These are phyloP conservation scores for Brachymystax lenok DNA, from an alignment of 2,797 vertebrate species.

Conservation along the genomic window DNA sequence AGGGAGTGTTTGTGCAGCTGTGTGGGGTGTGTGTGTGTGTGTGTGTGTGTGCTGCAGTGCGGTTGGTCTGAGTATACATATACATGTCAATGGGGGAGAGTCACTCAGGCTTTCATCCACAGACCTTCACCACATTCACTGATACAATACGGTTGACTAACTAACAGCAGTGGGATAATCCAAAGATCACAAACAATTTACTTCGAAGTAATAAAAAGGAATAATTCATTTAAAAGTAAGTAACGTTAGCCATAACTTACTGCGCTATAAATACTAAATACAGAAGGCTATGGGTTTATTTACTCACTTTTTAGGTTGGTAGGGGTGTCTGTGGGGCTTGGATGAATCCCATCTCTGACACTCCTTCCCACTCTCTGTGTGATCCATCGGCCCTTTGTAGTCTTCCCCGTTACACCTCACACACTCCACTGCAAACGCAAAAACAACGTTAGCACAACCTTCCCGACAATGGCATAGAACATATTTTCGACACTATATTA, in stretches of 20 bases:
- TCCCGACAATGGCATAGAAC: background rate
- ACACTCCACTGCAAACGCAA: conserved; percentile 83
- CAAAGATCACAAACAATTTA: background rate
- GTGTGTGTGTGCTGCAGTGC: conserved; percentile 14
- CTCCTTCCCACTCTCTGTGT: conserved; percentile 89
- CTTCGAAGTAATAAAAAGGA: background rate
- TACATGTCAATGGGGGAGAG: background rate
- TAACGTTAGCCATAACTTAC: background rate
- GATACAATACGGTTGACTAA: background rate
- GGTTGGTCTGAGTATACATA: background rate
- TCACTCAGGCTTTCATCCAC: background rate
- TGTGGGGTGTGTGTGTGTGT: conserved; percentile 45
- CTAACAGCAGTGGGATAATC: background rate
- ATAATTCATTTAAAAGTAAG: background rate
- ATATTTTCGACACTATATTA: background rate
- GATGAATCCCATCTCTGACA: conserved; percentile 95
- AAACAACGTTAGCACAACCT: conserved; percentile 13
- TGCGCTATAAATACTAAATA: background rate
- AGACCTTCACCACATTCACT: background rate
- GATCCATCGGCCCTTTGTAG: conserved; percentile 91
- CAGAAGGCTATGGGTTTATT: background rate
- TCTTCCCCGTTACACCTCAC: conserved; percentile 91
- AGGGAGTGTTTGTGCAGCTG: conserved; percentile 51
- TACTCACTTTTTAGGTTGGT: conserved; percentile 90
- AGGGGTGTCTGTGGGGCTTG: conserved; percentile 88